Base-by-base conservation (phyloP, 2,113 vertebrate genomes). In the Megalops atlanticus region DNA sequence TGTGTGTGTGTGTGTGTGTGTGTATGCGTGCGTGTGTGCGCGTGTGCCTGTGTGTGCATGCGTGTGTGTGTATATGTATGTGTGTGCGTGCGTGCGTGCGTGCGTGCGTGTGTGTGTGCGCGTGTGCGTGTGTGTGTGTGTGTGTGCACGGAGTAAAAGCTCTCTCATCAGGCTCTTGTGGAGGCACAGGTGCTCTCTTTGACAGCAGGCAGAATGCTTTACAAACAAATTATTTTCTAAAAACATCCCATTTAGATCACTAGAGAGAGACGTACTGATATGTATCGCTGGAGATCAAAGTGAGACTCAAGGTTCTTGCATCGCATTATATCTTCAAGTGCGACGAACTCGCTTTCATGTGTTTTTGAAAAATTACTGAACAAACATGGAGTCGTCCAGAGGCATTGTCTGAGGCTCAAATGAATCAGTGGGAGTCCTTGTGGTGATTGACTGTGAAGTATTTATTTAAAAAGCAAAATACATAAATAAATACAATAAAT, bases 211-310 rank as follows among this genome's bases (percentile, higher is more conserved):
- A 3, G 4, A 12, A 64, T 35, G 36, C 14, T 41, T 78, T 40
- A 78, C 58, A 79, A 79, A 79, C 78, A 49, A 79, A 79, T 72
- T 79, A 79, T 79, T 79, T 79, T 49, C 33, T 72, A 70, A 79
- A 70, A 70, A 47, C 78, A 38, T 79, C 68, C 43, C 64, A 79
- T 72, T 79, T 79, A 79, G 68, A 49, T 79, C 40, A 40, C 78
- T 71, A 45, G 27, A 49, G 64, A 47, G 78, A 72, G 78, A 72
- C 68, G 72, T 38, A 43, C 27, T 71, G 68, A 31, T 72, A 47
- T 70, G 47, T 79, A 38, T 72, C 49, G 41, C 41, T 33, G 27
- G 68, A 71, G 64, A 47, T 79, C 68, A 49, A 79, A 79, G 78
- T 33, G 31, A 14, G 41, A 27, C 18, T 79, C 31, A 21, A 18